phyloP scores from a whole-genome alignment of 1,140 invertebrate species.

The Cherax destructor region DNA sequence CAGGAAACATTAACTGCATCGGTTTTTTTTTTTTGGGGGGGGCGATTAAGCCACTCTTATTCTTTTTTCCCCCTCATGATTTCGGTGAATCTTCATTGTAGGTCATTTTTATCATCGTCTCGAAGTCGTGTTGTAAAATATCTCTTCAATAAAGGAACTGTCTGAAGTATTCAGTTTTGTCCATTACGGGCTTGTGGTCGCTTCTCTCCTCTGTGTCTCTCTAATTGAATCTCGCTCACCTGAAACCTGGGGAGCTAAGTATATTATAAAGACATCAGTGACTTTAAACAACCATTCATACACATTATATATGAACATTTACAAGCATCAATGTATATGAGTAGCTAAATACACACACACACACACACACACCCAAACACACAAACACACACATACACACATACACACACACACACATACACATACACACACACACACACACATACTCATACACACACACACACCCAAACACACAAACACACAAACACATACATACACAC shows the following conservation, averaged over 20 bases:
- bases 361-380: too few species aligned
- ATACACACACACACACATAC: too few species aligned
- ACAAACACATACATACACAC: too few species aligned
- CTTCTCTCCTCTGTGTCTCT: background rate
- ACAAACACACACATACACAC: too few species aligned
- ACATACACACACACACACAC: too few species aligned
- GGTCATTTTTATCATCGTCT: background rate
- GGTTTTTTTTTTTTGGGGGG: too few species aligned
- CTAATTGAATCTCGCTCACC: background rate
- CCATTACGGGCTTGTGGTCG: background rate
- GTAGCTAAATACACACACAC: background rate
- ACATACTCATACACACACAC: too few species aligned
- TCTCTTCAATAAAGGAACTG: background rate
- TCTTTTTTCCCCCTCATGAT: background rate
- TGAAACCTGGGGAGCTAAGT: background rate
- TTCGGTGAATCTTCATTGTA: background rate
- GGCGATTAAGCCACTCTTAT: background rate
- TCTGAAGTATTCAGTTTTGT: background rate
- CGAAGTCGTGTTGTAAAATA: background rate
- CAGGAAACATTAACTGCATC: background rate
- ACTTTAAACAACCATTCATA: background rate
- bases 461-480: too few species aligned
- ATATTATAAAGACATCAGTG: slow-evolving; percentile 8
- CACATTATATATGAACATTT: background rate
- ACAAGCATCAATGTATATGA: background rate